phyloP scores from a whole-genome alignment of 2,113 vertebrate genomes.

The Diadophis punctatus region DNA sequence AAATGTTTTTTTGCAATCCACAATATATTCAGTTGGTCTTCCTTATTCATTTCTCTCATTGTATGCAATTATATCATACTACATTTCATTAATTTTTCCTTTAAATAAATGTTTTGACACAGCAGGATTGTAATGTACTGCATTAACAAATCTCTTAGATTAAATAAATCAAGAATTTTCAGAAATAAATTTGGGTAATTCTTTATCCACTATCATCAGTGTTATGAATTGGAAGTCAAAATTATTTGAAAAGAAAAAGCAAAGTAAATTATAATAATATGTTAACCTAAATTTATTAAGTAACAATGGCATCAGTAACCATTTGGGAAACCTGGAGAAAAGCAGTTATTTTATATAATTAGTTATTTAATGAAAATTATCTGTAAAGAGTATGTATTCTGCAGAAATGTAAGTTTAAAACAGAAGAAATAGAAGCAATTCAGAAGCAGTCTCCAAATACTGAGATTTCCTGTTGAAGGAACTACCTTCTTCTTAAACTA shows the following conservation, averaged over 20 bases:
- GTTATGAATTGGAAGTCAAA: background rate
- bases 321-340: background rate
- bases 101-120: too few relatives aligned
- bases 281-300: background rate
- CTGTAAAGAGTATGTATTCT: background rate
- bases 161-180: background rate
- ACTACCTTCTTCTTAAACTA: too few relatives aligned
- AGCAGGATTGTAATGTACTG: background rate
- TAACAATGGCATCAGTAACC: background rate
- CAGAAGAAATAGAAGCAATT: background rate
- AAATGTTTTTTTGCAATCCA: too few relatives aligned
- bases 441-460: background rate
- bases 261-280: background rate
- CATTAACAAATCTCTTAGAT: too few relatives aligned
- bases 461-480: background rate
- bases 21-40: too few relatives aligned
- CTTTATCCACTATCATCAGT: background rate
- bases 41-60: too few relatives aligned
- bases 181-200: background rate
- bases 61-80: too few relatives aligned
- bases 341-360: background rate
- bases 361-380: background rate
- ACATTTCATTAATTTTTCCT: too few relatives aligned
- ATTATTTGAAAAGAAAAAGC: background rate
- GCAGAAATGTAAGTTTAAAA: background rate